Base-by-base conservation (phyloP, 2,888 invertebrate species). In the Thumatha senex region DNA sequence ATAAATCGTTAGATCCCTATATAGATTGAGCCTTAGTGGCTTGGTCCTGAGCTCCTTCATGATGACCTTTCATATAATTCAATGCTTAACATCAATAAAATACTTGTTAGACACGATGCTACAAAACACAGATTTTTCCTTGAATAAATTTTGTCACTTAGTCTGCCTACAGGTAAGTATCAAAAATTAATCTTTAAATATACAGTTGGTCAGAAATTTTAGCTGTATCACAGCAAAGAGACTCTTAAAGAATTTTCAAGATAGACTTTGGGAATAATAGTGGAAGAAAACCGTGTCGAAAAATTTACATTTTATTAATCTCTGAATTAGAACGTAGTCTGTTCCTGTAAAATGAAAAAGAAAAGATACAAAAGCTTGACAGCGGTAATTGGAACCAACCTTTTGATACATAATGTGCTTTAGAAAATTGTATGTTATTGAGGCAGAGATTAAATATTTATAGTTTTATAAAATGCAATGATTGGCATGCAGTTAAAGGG, bases 291-390 rank as follows among this genome's bases (percentile, higher is more conserved):
- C 56, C 67, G 72, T 68, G 74, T 72, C 70, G 61, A 56, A 56
- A 65, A 69, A 79, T 79, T 79, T 77, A 73, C 78, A 79, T 79
- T 77, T 79, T 78, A 79, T 79, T 78, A 78, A 78, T 79, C 75
- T 74, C 58, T 50, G 65, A 73, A 75, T 73, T 76, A 71, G 67
- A 66, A 57, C 53, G 57, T 54, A 53, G 58, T 56, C 53, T 61
- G 66, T 64, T 64, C 53, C 45, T 47, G 8, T 36, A 55, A 53
- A 33, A 54, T 51, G 48, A 35, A 18, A 41, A 49, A 53, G 62
- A 74, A 70, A 73, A 66, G 72, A 74, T 71, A 70, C 68, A 61
- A 67, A 69, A 62, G 56, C 51, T 45, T 54, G 48, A 51, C 51
- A 47, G 50, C 49, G 63, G 55, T 24, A 67, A 66, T 70, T 70